A percentile compares a stretch with the other conserved stretches of the same genome.
Evolutionary conservation across 2,113 vertebrate species (phyloP).

Genomic region (Python bivittatus): DNA sequence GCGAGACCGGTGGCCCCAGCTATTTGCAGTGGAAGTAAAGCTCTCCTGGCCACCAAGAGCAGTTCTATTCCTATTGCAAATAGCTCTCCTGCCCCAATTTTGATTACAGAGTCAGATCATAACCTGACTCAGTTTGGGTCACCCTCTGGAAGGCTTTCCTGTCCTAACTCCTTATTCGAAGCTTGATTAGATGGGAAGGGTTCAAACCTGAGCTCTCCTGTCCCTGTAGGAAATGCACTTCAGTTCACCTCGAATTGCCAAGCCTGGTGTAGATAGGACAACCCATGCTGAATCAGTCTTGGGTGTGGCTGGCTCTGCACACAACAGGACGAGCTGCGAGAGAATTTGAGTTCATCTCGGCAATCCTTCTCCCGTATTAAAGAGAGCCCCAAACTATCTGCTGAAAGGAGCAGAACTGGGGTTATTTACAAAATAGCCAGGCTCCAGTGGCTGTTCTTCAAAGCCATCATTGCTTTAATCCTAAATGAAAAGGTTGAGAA

Average conservation of each 20-base stretch:
- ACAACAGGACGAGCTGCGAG: background rate
- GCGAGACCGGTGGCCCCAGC: background rate
- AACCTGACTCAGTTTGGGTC: background rate
- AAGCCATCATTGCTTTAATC: background rate
- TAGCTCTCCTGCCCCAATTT: background rate
- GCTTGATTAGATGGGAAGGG: background rate
- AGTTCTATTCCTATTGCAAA: background rate
- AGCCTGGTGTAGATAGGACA: background rate
- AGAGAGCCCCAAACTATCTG: background rate
- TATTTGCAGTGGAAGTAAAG: background rate
- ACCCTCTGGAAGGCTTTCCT: background rate
- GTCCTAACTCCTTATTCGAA: background rate
- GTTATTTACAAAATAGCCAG: background rate
- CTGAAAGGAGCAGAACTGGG: background rate
- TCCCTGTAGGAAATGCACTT: background rate
- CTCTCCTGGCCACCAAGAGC: background rate
- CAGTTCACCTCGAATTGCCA: background rate
- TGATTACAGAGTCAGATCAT: background rate
- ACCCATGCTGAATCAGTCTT: background rate
- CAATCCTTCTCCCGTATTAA: background rate
- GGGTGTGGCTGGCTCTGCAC: background rate
- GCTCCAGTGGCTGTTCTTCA: background rate
- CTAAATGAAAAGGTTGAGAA: conserved; percentile 6
- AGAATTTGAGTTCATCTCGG: background rate
- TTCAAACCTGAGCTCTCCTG: background rate